phyloP scores from a whole-genome alignment of 2,888 invertebrate genomes.

The Drosophila falleni region DNA sequence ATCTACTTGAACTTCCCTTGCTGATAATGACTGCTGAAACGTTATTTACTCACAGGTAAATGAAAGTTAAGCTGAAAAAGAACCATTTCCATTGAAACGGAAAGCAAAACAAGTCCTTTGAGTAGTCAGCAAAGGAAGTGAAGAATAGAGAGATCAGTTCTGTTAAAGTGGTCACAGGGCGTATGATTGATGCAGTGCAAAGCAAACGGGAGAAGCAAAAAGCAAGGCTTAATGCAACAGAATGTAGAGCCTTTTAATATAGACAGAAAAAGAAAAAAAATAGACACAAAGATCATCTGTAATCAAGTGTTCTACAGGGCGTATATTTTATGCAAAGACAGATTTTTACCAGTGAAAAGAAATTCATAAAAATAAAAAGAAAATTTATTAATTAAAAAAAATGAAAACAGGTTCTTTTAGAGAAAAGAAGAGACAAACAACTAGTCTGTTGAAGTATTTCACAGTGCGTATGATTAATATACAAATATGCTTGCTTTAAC shows the following conservation, averaged over 20 bases:
- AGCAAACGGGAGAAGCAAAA: no score
- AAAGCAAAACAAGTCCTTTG: constrained; percentile 19
- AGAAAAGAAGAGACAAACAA: background rate
- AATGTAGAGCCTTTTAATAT: background rate
- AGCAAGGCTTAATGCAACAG: background rate
- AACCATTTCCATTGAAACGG: constrained; percentile 13
- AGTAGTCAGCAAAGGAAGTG: constrained; percentile 5
- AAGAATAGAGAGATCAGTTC: background rate
- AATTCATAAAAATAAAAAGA: background rate
- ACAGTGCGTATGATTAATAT: background rate
- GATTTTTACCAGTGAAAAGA: background rate
- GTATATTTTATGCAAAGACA: background rate
- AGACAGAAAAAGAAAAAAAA: background rate
- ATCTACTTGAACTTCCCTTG: constrained; percentile 8
- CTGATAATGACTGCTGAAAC: constrained; percentile 34
- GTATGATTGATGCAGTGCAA: constrained; percentile 7
- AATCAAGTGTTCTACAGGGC: background rate
- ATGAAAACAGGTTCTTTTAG: background rate
- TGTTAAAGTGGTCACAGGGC: constrained; percentile 1
- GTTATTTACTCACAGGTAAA: constrained; percentile 32
- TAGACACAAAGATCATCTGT: background rate
- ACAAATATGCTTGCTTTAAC: no score
- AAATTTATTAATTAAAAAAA: background rate
- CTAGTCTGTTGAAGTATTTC: background rate
- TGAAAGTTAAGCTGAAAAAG: constrained; percentile 10